Conservation (phyloP, 2,797 vertebrate genomes). For the Xenopus petersii region DNA sequence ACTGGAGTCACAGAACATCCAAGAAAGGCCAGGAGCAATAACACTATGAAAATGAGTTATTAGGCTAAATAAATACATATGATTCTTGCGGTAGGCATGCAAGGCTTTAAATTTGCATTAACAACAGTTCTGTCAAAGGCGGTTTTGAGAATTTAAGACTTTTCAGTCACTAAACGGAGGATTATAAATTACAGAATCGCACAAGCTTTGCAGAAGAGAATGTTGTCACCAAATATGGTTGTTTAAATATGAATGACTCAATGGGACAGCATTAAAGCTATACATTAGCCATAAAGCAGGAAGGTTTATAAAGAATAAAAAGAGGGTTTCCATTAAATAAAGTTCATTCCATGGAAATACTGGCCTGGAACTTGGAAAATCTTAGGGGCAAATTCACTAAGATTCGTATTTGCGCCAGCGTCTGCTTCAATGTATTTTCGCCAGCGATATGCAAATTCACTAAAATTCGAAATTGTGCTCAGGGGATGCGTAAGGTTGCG, state of each 20-base stretch:
- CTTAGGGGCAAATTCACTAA: no score
- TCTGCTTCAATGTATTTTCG: no score
- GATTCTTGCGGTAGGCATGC: constrained; percentile 10
- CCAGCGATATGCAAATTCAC: no score
- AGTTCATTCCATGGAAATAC: neutral
- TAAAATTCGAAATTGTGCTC: no score
- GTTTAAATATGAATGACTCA: constrained; percentile 25
- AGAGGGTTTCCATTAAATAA: neutral
- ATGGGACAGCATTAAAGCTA: neutral
- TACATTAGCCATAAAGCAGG: neutral
- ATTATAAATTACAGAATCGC: constrained; percentile 27
- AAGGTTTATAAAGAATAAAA: constrained; percentile 22
- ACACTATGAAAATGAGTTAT: constrained; percentile 29
- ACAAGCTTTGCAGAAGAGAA: constrained; percentile 21
- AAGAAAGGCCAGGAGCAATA: constrained; percentile 34
- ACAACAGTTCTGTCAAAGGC: constrained; percentile 28
- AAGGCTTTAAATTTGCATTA: constrained; percentile 34
- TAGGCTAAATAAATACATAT: constrained; percentile 28
- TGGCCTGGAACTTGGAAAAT: neutral
- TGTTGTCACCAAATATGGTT: constrained; percentile 30
- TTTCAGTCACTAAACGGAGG: constrained; percentile 34
- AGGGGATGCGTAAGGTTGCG: no score
- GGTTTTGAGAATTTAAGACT: constrained; percentile 36
- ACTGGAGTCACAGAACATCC: neutral
- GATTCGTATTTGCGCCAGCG: no score